Base-by-base conservation (phyloP, 92 coral and sea anemone genomes). In the Scolanthus callimorphus region DNA sequence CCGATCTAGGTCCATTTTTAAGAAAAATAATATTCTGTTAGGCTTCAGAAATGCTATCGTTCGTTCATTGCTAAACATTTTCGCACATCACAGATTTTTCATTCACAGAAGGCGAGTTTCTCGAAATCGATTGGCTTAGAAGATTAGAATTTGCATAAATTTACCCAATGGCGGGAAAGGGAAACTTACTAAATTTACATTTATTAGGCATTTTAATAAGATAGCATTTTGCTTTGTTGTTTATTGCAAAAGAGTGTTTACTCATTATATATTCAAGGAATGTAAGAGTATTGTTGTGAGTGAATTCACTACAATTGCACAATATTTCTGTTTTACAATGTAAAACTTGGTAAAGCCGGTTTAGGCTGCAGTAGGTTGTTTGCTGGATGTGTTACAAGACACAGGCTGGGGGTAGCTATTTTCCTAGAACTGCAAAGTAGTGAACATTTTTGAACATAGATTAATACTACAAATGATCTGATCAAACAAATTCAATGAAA, bases 91-190 rank as follows among this genome's bases (percentile, higher is more conserved):
- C 11, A 46, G 52, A 4, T 20, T 10, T 9, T 46, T 46, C 11
- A 9, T 11, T 4, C 23, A 46, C 52, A 46, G 22, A 9, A 67
- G 64, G 52, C 27, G 38, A 60, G 67, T 37, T 59, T 53, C 75
- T 76, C 69, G 69, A 82, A 75, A 74, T 70, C n/a, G 55, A 70
- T 68, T 66, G 64, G 65, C 57, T 83, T 83, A 76, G 83, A 85
- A 77, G 73, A 87, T 63, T 69, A 76, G 20, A 49, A 55, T n/a
- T n/a, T n/a, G n/a, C n/a, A n/a, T n/a, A n/a, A n/a, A n/a, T n/a
- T n/a, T n/a, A n/a, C n/a, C n/a, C 79, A 84, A 77, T 91, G 94
- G 99, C 97, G 97, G 89, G 99, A 89, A 94, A 91, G 43, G 31
- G 39, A 11, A 27, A 37, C 23, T 31, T 55, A 26, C 46, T 94